Evolutionary conservation across 1,140 invertebrate species (phyloP), one percentile per base, ranked within the genome.

Genomic region (Tyrophagus putrescentiae): DNA sequence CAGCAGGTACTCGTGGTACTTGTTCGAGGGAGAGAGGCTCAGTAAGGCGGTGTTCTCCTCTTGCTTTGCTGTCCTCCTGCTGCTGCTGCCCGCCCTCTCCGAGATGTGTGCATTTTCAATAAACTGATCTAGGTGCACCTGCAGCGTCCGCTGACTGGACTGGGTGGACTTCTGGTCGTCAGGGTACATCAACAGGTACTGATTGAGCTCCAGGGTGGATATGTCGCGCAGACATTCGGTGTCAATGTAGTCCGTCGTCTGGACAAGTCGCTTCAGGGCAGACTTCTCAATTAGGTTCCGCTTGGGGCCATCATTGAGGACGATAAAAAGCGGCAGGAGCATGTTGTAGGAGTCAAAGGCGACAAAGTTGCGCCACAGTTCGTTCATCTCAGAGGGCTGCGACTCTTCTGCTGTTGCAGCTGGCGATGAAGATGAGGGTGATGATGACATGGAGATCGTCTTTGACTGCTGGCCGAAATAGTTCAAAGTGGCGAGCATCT

Each of bases 211-310:
- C 1, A 54, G 27, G 11, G 25, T 31, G 27, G 52, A 13, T 11
- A 54, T 54, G 39, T 54, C 52, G 32, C 39, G 25, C 27, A 54
- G 39, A 31, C 52, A 54, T 54, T 54, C 52, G 3, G n/a, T 2
- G 25, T 54, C 52, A 25, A 54, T 31, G 39, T 11, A 54, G 11
- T 54, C 52, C 13, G 39, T 54, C 21, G 27, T 27, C 28, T 27
- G 3, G n/a, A 27, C 5, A 18, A 25, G 23, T 29, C 23, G 50
- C 34, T 53, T 53, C 23, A 16, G 31, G 4, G 32, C 9, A 1
- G 11, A 34, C 21, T 28, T 13, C n/a, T 54, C 52, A 1, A 54
- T 9, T 16, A 54, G 5, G 27, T 48, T 48, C 39, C 52, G 27
- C 25, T 54, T 32, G 25, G 13, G 52, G 23, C 21, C 23, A 21